Evolutionary conservation across 2,113 vertebrate species (phyloP).

Genomic region (Gavia stellata): DNA sequence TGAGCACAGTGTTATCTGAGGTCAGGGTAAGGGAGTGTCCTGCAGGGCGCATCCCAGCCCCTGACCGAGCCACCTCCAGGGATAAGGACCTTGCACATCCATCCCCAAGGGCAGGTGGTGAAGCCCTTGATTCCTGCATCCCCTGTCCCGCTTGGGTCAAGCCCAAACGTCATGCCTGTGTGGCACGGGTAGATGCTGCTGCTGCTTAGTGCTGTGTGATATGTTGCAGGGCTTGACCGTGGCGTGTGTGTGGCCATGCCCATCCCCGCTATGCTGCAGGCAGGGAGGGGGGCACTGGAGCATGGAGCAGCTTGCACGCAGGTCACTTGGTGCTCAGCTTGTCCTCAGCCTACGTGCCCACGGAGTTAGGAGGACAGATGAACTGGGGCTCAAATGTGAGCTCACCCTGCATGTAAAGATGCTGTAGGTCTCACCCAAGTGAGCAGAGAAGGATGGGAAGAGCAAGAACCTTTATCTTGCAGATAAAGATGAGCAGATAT

Average conservation of each 20-base stretch:
- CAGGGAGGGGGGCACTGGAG: not conserved
- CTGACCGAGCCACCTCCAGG: not conserved
- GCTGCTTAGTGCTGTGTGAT: not conserved
- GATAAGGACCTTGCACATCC: not conserved
- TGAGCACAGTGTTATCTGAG: not conserved
- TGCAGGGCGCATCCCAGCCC: not conserved
- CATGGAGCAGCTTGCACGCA: not conserved
- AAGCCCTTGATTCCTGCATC: not conserved
- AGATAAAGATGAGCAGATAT: not conserved
- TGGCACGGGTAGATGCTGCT: not conserved
- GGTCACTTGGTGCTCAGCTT: not conserved
- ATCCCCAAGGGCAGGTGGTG: rapidly evolving
- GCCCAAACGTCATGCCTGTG: not conserved
- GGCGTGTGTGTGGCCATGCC: not conserved
- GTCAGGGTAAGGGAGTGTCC: not conserved
- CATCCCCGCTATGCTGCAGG: rapidly evolving
- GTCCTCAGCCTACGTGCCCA: not conserved
- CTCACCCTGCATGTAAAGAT: not conserved
- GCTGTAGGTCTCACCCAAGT: not conserved
- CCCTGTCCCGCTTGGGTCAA: not conserved
- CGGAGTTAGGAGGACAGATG: not conserved
- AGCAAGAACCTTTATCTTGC: not conserved
- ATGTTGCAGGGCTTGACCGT: not conserved
- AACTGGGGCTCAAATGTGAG: not conserved
- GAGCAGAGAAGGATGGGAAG: not conserved